Base-by-base conservation (phyloP, 2,888 invertebrate genomes). In the Phania funesta region DNA sequence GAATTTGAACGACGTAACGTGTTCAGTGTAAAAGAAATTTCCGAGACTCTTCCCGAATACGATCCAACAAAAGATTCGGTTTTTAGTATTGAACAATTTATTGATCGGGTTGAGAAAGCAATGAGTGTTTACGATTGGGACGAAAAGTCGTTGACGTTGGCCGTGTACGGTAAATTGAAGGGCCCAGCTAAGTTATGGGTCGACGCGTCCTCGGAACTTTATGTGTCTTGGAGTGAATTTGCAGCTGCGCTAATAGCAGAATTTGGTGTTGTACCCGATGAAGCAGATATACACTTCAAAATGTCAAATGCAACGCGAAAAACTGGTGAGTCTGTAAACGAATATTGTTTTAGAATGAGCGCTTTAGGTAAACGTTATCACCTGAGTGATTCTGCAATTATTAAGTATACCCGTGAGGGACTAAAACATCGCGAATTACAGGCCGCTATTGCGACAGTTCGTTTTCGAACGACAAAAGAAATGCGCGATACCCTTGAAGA, bases 331-430 rank as follows among this genome's bases (percentile, higher is more conserved):
- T n/a, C 50, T 2, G 26, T 73, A 16, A 58, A 38, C 3, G 80
- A 83, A 18, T 83, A 80, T 64, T 83, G 76, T 52, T 83, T 83
- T 26, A 29, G 83, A 52, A 74, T 83, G 56, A 41, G 56, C 29
- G 67, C 71, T 20, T 13, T 83, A 11, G 80, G 80, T 8, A 32
- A 16, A 48, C 76, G 76, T 1, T 24, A 58, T 71, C 16, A 48
- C 1, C 24, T 83, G 2, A 83, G 76, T 29, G 83, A 80, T 11
- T 20, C 18, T 0, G 54, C 73, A 8, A 58, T 67, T 29, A 56
- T 83, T 9, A 83, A 83, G 46, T 83, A 83, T 41, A 74, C 56
- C 0, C 83, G 73, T 1, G 65, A 74, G 5, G 77, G 80, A 0
- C 16, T 83, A 2, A 80, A 67, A 38, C 64, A 77, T 44, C 56